Conservation (phyloP, 2,797 vertebrate species). For the Thunnus albacares region DNA sequence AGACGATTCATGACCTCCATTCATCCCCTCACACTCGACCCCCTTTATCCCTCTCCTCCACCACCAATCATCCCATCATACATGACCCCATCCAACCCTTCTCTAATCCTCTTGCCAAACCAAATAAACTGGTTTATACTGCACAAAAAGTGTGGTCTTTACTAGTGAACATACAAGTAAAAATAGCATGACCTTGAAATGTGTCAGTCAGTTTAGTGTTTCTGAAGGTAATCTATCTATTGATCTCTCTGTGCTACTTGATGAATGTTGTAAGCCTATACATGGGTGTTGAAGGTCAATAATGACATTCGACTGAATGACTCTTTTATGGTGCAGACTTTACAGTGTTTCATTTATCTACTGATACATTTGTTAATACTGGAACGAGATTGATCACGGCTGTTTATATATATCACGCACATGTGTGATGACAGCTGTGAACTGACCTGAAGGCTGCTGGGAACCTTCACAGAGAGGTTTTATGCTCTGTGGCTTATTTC, state of each 20-base stretch:
- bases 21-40: no score
- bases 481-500: not conserved
- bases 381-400: constrained; percentile 7
- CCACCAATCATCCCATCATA: no score
- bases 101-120: no score
- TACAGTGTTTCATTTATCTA: constrained; percentile 33
- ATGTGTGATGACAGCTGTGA: constrained; percentile 5
- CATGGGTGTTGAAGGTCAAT: constrained; percentile 63
- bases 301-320: constrained; percentile 58
- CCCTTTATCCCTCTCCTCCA: no score
- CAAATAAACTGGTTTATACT: no score
- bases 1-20: no score
- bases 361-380: constrained; percentile 40
- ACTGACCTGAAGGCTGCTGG: not conserved
- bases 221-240: constrained; percentile 70
- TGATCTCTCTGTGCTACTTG: constrained; percentile 70
- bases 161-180: constrained; percentile 35
- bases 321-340: constrained; percentile 42
- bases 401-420: not conserved
- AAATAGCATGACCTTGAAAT: constrained; percentile 61
- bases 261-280: constrained; percentile 73
- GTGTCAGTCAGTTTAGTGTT: constrained; percentile 71
- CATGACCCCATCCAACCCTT: no score
- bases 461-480: not conserved
- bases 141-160: no score